Evolutionary conservation across 2,797 vertebrate genomes (phyloP), one percentile per base, ranked within the genome.

Genomic region (Channa striata): DNA sequence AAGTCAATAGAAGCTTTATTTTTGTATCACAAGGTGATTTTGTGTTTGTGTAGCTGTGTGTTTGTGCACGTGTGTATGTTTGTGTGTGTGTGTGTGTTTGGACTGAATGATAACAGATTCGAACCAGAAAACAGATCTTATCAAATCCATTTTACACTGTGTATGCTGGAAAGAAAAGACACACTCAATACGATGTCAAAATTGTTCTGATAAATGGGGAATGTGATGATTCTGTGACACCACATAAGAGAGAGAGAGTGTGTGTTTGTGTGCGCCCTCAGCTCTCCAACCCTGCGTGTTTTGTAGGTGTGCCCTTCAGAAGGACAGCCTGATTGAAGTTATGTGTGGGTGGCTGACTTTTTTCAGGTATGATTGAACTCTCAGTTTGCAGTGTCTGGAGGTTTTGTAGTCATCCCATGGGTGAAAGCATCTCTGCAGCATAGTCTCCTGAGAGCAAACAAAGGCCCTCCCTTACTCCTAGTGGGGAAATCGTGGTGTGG

Each of bases 271-370:
- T 59, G 57, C 25, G 48, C 30, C 23, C 62, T 30, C 36, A 58
- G 56, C 53, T 78, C 47, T 39, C 47, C 52, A 49, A 50, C 58
- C 46, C 53, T 81, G 66, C 62, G 54, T 61, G 37, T 58, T 13
- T 47, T 74, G 58, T 72, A 43, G 58, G 43, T 16, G n/a, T 79
- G 80, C 52, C 80, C 83, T 81, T 87, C 81, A 78, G 51, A 78
- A 84, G 82, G 80, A 76, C 78, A 73, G 59, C 61, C 60, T 88
- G 75, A 84, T 69, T 83, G 77, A 87, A 85, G 77, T 79, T 71
- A 74, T 72, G 50, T 80, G 72, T 81, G 86, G 75, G 58, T 81
- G 77, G 68, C 66, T 82, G 59, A 40, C 67, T 85, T 58, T 59
- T 80, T 83, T 83, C 62, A 87, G 69, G 66, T 74, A 53, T 59